Evolutionary conservation across 2,113 vertebrate species (phyloP).

Genomic region (Tretioscincus oriximinensis): DNA sequence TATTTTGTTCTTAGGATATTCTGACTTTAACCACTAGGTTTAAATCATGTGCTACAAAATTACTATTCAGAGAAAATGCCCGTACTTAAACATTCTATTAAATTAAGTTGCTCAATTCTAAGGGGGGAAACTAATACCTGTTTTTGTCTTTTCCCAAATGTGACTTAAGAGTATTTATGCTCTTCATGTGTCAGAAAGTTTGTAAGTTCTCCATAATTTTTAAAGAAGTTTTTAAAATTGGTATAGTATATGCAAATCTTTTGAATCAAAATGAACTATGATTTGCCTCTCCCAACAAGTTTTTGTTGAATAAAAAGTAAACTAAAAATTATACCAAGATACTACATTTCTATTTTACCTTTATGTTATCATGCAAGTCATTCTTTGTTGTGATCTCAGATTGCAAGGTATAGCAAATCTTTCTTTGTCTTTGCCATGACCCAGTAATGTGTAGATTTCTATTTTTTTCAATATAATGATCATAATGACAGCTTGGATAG

Average conservation of each 20-base stretch:
- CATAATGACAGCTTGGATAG: no score
- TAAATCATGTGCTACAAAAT: neutral
- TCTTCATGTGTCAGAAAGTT: conserved; percentile 14
- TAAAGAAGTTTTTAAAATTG: neutral
- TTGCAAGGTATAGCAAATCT: neutral
- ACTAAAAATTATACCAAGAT: neutral
- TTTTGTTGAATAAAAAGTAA: neutral
- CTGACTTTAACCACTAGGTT: neutral
- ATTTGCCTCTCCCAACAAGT: no score
- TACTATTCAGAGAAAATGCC: neutral
- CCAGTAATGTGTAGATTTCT: neutral
- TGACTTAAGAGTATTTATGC: neutral
- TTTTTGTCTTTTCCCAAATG: neutral
- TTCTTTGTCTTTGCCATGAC: neutral
- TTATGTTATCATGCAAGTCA: neutral
- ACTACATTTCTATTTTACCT: neutral
- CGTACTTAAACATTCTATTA: neutral
- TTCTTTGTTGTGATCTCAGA: neutral
- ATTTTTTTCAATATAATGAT: neutral
- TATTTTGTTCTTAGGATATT: neutral
- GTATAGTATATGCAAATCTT: no score
- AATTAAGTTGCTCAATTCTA: neutral
- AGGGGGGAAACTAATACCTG: neutral
- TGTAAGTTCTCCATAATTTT: neutral
- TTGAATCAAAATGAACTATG: no score